Evolutionary conservation across 2,888 invertebrate species (phyloP), one percentile per base, ranked within the genome.

Genomic region (Hirtodrosophila confusa): DNA sequence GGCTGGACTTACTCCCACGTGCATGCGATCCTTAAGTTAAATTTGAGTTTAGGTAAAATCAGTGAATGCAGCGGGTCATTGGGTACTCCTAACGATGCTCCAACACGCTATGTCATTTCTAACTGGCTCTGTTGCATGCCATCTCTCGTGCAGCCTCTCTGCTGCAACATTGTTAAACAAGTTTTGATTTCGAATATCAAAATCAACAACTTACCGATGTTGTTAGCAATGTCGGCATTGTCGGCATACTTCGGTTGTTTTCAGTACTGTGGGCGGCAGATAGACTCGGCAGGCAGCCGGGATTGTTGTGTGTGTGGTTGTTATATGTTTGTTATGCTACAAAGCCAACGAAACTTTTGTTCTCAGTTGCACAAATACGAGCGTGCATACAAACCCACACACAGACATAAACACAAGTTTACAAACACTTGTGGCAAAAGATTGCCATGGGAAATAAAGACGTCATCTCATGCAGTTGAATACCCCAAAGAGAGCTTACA

Each of bases 371-470:
- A 75, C 70, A 61, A 84, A 88, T 86, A 84, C 80, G 58, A 62
- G 49, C 65, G 61, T 51, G 62, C 39, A 72, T 55, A 65, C 33
- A 60, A 35, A 60, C 43, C 65, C 33, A 55, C 44, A 47, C 39
- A 44, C 41, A 17, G 47, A 68, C 31, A 60, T 50, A 68, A 45
- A 61, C 64, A 64, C 55, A 72, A 75, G 73, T 83, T 69, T 50
- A 70, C 82, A 84, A 88, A 87, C 87, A 88, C 87, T 88, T 68
- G 78, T 73, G 63, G 78, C 84, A 68, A 76, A 88, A 86, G 83
- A 83, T 88, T 87, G 86, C 84, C 80, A 76, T 72, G 84, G 89
- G 89, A 89, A 88, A 86, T 86, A 86, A 88, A 88, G 80, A 89
- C 88, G 78, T 80, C 86, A 71, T 80, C 82, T 63, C 83, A 62